phyloP scores from a whole-genome alignment of 92 coral and sea anemone species.

The Umimayanthus kanabou region DNA sequence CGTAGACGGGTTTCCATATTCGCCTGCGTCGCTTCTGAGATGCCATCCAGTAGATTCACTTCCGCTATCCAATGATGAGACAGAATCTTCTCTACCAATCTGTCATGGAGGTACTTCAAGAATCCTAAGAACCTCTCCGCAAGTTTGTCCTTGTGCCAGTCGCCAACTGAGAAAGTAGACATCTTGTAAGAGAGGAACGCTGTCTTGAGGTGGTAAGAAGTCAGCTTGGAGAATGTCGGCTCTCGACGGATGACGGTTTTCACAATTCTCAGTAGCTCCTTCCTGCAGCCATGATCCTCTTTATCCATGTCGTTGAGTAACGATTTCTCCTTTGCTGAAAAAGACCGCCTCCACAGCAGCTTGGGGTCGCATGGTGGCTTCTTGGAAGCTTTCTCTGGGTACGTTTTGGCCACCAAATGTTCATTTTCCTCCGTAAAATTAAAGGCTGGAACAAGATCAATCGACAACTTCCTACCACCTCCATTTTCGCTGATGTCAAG shows the following conservation, averaged over 20 bases:
- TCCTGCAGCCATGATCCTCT: conserved; percentile 72
- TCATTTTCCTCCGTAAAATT: conserved; percentile 50
- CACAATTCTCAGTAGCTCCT: conserved; percentile 69
- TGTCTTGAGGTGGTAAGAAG: conserved; percentile 77
- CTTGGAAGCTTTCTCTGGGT: conserved; percentile 27
- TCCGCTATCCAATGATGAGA: conserved; percentile 70
- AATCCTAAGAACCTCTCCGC: conserved; percentile 72
- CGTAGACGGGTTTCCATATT: conserved; percentile 68
- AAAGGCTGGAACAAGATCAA: conserved; percentile 74
- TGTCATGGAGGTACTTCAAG: conserved; percentile 44
- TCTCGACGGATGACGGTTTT: conserved; percentile 65
- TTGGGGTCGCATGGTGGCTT: conserved; percentile 33
- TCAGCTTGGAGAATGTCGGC: conserved; percentile 69
- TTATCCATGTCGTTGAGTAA: conserved; percentile 71
- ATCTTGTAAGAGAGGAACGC: conserved; percentile 68
- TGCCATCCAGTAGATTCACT: conserved; percentile 56
- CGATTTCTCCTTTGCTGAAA: conserved; percentile 73
- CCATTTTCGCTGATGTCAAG: conserved; percentile 59
- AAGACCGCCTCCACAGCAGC: conserved; percentile 83
- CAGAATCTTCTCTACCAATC: conserved; percentile 42
- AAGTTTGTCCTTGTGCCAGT: conserved; percentile 63
- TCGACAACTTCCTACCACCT: conserved; percentile 50
- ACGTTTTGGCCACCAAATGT: conserved; percentile 71
- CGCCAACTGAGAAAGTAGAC: not conserved
- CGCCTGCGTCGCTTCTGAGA: conserved; percentile 45